Evolutionary conservation across 1,140 invertebrate species (phyloP), one percentile per base, ranked within the genome.

Genomic region (Magallana gigas): DNA sequence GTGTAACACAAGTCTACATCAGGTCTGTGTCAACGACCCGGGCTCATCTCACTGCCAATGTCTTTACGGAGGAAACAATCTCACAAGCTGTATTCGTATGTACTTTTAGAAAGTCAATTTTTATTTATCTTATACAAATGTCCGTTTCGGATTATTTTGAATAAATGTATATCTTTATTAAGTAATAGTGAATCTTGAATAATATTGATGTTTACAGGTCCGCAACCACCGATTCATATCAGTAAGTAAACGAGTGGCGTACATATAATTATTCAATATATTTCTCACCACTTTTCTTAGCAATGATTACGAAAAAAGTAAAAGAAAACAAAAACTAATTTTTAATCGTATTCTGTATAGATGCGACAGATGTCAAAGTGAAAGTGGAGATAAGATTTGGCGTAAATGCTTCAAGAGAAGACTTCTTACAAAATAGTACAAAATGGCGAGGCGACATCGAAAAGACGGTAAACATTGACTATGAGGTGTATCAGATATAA

Each of bases 341-440:
- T 36, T 36, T 36, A 36, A 36, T 36, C 36, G 36, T 36, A 36
- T 36, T 36, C 36, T 36, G 11, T 29, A 6, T 71, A 71, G 68
- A 71, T 71, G 36, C 23, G 29, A 71, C 68, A 8, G 68, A 71
- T 9, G 68, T 71, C 11, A 71, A 71, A 71, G 68, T 71, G 18
- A 18, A 23, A 29, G 18, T 1, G 8, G 68, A 71, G 29, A 29
- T 71, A 18, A 71, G 9, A 71, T 71, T 71, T 23, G 68, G 36
- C 8, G 11, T 71, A 11, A 29, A 71, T 12, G 36, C 8, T 7
- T 6, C 18, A 29, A 71, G 18, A 8, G 18, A 71, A 23, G 68
- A 71, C 18, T 71, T 71, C 18, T 12, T 71, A 23, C n/a, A 71
- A 71, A 29, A 71, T 23, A 71, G 68, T 23, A 9, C 8, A 11